Percentiles rank a stretch among this genome's conserved stretches.
phyloP scores from a whole-genome alignment of 2,797 vertebrate species.

The Gymnoscopelus braueri region DNA sequence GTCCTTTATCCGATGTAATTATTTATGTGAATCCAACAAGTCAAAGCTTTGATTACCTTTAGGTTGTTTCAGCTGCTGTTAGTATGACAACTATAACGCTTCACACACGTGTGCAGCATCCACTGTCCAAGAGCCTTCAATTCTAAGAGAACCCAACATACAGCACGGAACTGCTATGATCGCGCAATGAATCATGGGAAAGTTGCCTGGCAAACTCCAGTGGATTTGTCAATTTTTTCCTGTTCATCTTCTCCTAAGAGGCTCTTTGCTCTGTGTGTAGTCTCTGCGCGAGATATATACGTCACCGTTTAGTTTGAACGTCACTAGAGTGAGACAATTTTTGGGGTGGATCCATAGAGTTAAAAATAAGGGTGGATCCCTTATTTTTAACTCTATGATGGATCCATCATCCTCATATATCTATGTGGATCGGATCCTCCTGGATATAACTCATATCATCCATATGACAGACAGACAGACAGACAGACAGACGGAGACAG shows the following conservation, averaged over 20 bases:
- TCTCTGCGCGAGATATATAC: conserved; percentile 1
- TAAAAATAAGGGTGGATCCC: too few species aligned
- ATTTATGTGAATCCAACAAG: too few species aligned
- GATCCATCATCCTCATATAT: too few species aligned
- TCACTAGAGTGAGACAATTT: not conserved
- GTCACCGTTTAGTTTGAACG: not conserved
- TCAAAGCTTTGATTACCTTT: conserved; percentile 43
- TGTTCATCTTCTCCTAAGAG: not conserved
- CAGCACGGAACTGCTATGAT: not conserved
- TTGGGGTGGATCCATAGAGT: too few species aligned
- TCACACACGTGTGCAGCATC: conserved; percentile 37
- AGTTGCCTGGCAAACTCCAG: not conserved
- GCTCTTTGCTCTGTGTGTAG: conserved; percentile 2
- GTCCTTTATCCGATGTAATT: too few species aligned
- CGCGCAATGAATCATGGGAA: conserved; percentile 61
- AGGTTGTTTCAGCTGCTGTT: not conserved
- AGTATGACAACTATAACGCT: conserved; percentile 40
- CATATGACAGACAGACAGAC: too few species aligned
- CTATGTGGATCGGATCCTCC: too few species aligned
- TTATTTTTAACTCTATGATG: too few species aligned
- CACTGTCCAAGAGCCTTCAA: conserved; percentile 38
- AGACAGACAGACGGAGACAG: too few species aligned
- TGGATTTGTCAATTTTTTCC: too few species aligned
- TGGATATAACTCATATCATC: too few species aligned
- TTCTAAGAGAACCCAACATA: conserved; percentile 14